Evolutionary conservation across 2,888 invertebrate genomes (phyloP), one percentile per base, ranked within the genome.

Genomic region (Scaptomyza reducta): DNA sequence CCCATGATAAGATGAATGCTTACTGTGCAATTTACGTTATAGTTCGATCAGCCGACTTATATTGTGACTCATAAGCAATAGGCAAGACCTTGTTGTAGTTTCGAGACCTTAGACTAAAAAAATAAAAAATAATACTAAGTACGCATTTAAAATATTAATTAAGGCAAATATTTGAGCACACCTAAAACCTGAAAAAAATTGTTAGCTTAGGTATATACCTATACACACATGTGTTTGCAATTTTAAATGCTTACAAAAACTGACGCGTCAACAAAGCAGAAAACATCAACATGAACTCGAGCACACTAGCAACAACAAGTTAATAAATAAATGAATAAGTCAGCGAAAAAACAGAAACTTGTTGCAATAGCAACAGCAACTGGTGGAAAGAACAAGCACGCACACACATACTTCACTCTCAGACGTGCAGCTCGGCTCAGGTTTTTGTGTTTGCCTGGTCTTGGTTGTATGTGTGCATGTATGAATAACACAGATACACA

Each of bases 351-450:
- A 41, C 53, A 50, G 35, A 40, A 77, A 82, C 84, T 73, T 82
- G 87, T 82, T 82, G 87, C 80, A 67, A 66, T 75, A 33, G 31
- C 11, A 9, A 13, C 54, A 47, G 56, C 75, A 68, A 74, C 78
- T 66, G 68, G 64, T 63, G 58, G 63, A 63, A 51, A 63, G 44
- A 63, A 51, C 44, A 69, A 64, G 61, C 40, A 33, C 1, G 2
- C 65, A 51, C 50, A 47, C 64, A 7, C 13, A 33, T n/a, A 25
- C 5, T 29, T 29, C 45, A 29, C 9, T 10, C 14, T n/a, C 5
- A 67, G 71, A 75, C 79, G 77, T 70, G 79, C 62, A 68, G 3
- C 45, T 22, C 40, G 44, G 40, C 42, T 53, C 18, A 51, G 41
- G 7, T 40, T 54, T 40, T 31, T 31, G 22, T 58, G 29, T 22